Percentiles rank a stretch among this genome's conserved stretches.
phyloP scores from a whole-genome alignment of 2,113 vertebrate genomes.

The Tragelaphus buxtoni region DNA sequence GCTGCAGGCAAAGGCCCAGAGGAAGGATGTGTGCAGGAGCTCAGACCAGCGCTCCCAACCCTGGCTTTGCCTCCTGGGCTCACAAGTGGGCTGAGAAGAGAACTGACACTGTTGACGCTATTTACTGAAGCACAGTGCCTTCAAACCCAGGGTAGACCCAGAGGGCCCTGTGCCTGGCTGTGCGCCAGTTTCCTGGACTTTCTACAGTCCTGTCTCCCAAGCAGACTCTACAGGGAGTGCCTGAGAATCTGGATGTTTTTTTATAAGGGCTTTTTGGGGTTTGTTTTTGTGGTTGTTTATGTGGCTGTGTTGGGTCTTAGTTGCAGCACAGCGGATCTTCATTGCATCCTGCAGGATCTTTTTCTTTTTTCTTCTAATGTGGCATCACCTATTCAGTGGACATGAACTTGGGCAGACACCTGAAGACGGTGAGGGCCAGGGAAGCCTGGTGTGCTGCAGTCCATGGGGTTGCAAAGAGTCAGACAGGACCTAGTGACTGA shows the following conservation, averaged over 20 bases:
- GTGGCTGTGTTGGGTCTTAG: background rate
- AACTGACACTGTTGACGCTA: background rate
- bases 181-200: background rate
- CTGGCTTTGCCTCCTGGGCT: background rate
- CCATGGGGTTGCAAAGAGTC: background rate
- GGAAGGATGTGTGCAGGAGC: background rate
- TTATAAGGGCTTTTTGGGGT: background rate
- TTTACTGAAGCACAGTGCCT: background rate
- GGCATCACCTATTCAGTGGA: background rate
- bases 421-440: background rate
- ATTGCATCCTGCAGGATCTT: background rate
- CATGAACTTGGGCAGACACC: background rate
- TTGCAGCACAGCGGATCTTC: background rate
- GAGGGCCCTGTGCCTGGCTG: background rate
- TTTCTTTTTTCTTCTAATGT: background rate
- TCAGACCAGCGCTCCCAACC: background rate
- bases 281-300: background rate
- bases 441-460: background rate
- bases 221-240: background rate
- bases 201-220: background rate
- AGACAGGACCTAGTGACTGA: background rate
- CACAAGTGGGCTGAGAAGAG: background rate
- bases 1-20: background rate
- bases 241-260: background rate
- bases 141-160: background rate